Conservation (phyloP, 2,797 vertebrate genomes). For the Linurgus olivaceus region DNA sequence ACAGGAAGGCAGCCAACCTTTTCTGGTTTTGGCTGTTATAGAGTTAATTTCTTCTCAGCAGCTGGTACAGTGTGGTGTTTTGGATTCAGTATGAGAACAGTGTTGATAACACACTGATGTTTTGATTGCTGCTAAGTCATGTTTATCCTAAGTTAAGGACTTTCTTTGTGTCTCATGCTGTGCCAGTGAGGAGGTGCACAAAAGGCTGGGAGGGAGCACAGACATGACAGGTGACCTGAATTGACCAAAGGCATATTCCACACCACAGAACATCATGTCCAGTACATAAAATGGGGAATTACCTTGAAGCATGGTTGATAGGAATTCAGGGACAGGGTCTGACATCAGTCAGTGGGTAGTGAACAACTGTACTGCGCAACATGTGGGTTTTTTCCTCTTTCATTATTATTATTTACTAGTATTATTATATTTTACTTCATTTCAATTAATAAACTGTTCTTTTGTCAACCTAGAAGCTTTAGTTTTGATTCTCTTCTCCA, state of each 20-base stretch:
- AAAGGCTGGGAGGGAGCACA: neutral
- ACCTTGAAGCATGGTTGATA: fast-evolving
- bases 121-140: neutral
- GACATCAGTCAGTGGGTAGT: neutral
- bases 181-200: neutral
- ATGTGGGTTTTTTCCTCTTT: neutral
- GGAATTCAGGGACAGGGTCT: neutral
- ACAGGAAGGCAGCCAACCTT: neutral
- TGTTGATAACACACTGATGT: neutral
- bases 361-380: neutral
- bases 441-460: neutral
- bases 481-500: neutral
- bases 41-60: neutral
- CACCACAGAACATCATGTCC: neutral
- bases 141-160: neutral
- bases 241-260: neutral
- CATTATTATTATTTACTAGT: neutral
- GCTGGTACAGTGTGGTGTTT: neutral
- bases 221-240: neutral
- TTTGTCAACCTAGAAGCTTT: neutral
- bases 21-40: neutral
- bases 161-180: neutral
- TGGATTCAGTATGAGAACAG: neutral
- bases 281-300: neutral
- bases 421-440: neutral